These are phyloP conservation scores for Hystrix cristata DNA, from an alignment of 2,113 vertebrate genomes.

Conservation along the genomic window DNA sequence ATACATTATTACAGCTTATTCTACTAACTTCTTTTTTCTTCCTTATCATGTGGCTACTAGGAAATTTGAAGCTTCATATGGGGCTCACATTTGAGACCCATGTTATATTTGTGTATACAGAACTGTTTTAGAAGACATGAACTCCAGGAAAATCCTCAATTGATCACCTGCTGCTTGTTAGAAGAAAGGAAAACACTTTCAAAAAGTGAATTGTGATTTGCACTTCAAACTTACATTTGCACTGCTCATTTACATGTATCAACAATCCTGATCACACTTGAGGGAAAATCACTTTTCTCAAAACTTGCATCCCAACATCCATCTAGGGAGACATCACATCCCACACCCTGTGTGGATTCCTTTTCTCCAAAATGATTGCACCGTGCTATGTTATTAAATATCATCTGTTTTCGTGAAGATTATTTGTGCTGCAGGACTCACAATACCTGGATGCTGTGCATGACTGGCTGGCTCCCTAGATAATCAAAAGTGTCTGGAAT, in stretches of 20 bases:
- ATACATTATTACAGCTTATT: background rate
- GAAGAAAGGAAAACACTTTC: constrained; percentile 22
- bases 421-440: background rate
- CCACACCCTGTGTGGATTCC: background rate
- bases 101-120: background rate
- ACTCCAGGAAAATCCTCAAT: background rate
- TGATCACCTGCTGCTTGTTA: background rate
- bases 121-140: background rate
- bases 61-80: background rate
- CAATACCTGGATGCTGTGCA: background rate
- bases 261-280: background rate
- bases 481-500: background rate
- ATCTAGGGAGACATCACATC: background rate
- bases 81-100: background rate
- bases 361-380: background rate
- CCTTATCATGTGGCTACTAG: background rate
- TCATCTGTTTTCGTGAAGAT: background rate
- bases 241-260: background rate
- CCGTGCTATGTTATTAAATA: background rate
- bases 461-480: background rate
- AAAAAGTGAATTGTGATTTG: background rate
- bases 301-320: background rate
- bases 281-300: constrained; percentile 16
- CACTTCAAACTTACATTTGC: background rate
- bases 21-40: background rate